A percentile compares a stretch with the other conserved stretches of the same genome.
Evolutionary conservation across 2,113 vertebrate species (phyloP).

Genomic region (Oncorhynchus nerka): DNA sequence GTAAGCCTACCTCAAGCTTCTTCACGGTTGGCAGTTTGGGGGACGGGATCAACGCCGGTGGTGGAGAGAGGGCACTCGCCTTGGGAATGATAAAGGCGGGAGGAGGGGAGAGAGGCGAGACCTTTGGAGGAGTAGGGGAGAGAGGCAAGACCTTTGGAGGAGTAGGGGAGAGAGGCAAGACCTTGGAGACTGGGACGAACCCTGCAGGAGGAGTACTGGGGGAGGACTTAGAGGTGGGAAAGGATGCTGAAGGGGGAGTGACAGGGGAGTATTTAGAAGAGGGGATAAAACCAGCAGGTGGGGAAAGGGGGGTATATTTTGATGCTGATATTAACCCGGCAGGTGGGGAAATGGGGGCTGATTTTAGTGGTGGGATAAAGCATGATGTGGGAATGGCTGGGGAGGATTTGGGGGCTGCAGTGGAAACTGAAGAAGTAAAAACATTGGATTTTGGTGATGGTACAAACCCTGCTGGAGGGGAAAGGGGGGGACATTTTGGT

Average conservation of each 20-base stretch:
- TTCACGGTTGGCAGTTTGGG: constrained; percentile 34
- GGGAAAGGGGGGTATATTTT: constrained; percentile 8
- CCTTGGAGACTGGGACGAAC: constrained; percentile 10
- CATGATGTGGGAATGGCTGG: too few relatives aligned
- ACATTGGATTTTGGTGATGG: neutral
- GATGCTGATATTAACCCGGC: neutral
- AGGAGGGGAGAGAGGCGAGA: neutral
- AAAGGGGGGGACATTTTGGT: constrained; percentile 1
- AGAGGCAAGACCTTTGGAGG: neutral
- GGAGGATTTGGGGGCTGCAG: too few relatives aligned
- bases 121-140: neutral
- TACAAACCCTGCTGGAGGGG: neutral
- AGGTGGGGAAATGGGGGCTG: too few relatives aligned
- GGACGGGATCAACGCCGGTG: constrained; percentile 10
- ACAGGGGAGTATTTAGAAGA: neutral
- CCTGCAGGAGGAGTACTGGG: neutral
- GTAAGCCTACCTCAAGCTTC: constrained; percentile 63
- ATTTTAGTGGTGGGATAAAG: too few relatives aligned
- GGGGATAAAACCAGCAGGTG: neutral
- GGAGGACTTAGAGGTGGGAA: too few relatives aligned
- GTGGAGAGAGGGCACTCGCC: constrained; percentile 13
- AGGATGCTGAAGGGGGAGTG: too few relatives aligned
- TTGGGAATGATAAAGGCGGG: neutral
- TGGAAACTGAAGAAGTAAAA: too few relatives aligned
- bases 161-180: neutral